phyloP scores from a whole-genome alignment of 2,113 vertebrate species.

The Polypterus bichir region DNA sequence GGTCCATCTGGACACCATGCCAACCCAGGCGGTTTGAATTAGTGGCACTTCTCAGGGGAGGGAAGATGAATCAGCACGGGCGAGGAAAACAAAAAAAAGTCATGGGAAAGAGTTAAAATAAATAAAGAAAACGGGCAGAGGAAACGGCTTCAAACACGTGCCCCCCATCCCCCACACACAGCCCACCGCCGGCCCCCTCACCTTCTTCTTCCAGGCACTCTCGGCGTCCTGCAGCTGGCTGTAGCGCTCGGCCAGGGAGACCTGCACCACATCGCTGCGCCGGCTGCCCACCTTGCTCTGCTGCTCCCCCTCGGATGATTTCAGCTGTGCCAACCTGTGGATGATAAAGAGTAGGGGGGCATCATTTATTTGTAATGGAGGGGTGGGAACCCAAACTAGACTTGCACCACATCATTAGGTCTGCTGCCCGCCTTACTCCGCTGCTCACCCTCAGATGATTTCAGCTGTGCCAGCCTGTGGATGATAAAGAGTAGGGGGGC shows the following conservation, averaged over 20 bases:
- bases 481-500: not conserved
- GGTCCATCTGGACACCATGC: too few species aligned
- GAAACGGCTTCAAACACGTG: too few species aligned
- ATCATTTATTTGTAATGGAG: not conserved
- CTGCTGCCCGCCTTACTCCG: constrained; percentile 28
- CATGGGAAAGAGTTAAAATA: too few species aligned
- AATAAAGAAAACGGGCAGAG: too few species aligned
- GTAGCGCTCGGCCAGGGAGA: constrained; percentile 44
- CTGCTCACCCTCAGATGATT: constrained; percentile 24
- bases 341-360: not conserved
- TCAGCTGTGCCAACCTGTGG: constrained; percentile 36
- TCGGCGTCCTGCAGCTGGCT: constrained; percentile 48
- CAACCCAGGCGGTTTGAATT: too few species aligned
- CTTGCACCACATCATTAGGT: constrained; percentile 27
- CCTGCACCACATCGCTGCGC: constrained; percentile 28
- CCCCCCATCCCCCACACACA: too few species aligned
- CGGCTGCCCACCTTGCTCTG: constrained; percentile 28
- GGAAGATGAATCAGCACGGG: too few species aligned
- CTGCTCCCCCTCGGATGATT: constrained; percentile 24
- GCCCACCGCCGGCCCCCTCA: constrained; percentile 9
- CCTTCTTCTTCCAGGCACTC: constrained; percentile 56
- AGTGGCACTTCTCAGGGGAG: too few species aligned
- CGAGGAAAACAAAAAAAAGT: too few species aligned
- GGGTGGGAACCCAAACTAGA: too few species aligned
- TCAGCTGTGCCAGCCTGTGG: constrained; percentile 38